Base-by-base conservation (phyloP, 1,140 invertebrate genomes). In the Cephus cinctus region DNA sequence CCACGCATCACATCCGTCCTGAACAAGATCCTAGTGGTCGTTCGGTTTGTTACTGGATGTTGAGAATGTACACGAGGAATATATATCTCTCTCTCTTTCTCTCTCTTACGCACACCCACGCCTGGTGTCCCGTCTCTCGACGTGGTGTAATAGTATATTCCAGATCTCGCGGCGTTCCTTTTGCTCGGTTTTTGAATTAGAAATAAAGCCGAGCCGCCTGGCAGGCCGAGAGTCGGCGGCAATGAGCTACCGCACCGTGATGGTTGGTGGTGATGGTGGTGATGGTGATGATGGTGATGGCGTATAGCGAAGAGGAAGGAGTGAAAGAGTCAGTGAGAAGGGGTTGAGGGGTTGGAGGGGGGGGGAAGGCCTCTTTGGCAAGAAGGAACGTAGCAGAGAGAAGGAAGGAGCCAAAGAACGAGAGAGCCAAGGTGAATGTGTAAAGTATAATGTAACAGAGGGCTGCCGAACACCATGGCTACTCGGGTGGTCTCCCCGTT, bases 391-490 rank as follows among this genome's bases (percentile, higher is more conserved):
- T n/a, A n/a, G n/a, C n/a, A n/a, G n/a, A n/a, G 25, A 27, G 25
- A 27, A n/a, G n/a, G 25, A 27, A 27, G n/a, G 25, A 27, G 25
- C 25, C 6, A 27, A n/a, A 27, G 42, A 38, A 32, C 22, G 52
- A 35, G 55, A 46, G 51, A 49, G 53, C 43, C 42, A 54, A 61
- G 43, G 56, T 50, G 56, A 63, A 67, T 64, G 63, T 63, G 63
- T 59, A 65, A 66, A 66, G 65, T 67, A 66, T 69, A 69, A 66
- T 61, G 67, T 67, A 67, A 69, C 65, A 56, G 63, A 66, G 62
- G 53, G 59, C 60, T 68, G 67, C 61, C 64, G 61, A 64, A 65
- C 50, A 46, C 43, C 45, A 51, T 39, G 44, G 52, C 66, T 38
- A 64, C 67, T 64, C 64, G 49, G 67, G 67, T 70, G 67, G 67